Evolutionary conservation across 2,888 invertebrate genomes (phyloP).

Genomic region (Cerceris rybyensis): DNA sequence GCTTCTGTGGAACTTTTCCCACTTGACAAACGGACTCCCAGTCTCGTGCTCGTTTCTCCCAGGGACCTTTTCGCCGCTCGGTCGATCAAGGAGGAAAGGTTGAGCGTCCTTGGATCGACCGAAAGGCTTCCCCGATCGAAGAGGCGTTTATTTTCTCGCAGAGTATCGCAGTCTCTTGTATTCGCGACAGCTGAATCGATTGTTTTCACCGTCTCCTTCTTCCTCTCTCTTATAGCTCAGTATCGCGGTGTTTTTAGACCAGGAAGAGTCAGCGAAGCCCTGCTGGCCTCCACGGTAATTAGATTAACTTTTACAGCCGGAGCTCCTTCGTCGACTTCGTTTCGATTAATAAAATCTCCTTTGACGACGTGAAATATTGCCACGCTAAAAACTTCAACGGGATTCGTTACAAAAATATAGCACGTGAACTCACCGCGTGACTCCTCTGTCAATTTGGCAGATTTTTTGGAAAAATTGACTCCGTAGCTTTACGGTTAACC

Average conservation of each 20-base stretch:
- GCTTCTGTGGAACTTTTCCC: too few relatives aligned
- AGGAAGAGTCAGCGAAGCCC: neutral
- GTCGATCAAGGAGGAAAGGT: neutral
- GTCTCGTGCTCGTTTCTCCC: neutral
- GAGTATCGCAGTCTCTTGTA: neutral
- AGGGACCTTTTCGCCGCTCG: constrained; percentile 15
- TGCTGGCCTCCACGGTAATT: neutral
- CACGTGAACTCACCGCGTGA: too few relatives aligned
- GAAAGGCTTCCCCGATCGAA: constrained; percentile 13
- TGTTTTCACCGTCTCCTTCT: neutral
- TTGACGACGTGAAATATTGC: too few relatives aligned
- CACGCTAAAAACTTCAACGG: too few relatives aligned
- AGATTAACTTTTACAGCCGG: neutral
- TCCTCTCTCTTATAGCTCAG: too few relatives aligned
- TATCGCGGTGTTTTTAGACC: neutral
- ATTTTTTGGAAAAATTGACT: too few relatives aligned
- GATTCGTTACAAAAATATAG: too few relatives aligned
- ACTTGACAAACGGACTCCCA: neutral
- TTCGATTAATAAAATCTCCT: too few relatives aligned
- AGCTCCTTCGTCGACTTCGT: neutral
- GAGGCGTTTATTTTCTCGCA: neutral
- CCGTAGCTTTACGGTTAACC: too few relatives aligned
- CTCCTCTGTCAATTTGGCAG: too few relatives aligned
- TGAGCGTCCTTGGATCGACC: constrained; percentile 22
- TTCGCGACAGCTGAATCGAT: neutral